phyloP scores from a whole-genome alignment of 2,797 vertebrate genomes.

The Coccyzus lansbergi region DNA sequence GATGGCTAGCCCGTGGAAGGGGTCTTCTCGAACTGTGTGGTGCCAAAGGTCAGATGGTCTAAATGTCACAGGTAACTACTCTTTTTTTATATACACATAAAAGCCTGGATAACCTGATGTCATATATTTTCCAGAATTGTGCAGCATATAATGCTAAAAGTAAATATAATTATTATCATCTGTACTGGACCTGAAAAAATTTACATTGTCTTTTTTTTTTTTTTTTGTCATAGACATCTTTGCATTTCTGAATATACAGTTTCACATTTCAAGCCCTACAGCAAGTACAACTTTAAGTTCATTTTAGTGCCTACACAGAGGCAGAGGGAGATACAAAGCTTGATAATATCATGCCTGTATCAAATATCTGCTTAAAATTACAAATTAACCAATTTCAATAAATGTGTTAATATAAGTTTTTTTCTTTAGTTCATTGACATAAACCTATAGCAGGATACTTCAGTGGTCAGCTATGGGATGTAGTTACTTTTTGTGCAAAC shows the following conservation, averaged over 20 bases:
- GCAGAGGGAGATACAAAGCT: not conserved
- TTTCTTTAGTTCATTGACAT: not conserved
- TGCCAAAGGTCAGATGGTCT: slow-evolving; percentile 95
- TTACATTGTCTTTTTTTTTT: not conserved
- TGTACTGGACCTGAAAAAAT: not conserved
- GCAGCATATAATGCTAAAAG: not conserved
- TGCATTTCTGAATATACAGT: not conserved
- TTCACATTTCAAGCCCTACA: not conserved
- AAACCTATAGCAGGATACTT: not conserved
- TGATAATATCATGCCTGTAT: not conserved
- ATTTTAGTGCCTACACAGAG: not conserved
- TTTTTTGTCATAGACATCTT: not conserved
- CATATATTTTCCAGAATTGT: not conserved
- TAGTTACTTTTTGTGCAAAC: not conserved
- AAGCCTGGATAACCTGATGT: not conserved
- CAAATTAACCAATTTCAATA: not conserved
- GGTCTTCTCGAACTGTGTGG: slow-evolving; percentile 86
- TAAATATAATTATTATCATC: not conserved
- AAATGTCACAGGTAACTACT: slow-evolving; percentile 90
- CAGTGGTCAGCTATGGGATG: not conserved
- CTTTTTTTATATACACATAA: not conserved
- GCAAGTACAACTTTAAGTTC: not conserved
- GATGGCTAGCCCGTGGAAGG: slow-evolving; percentile 89
- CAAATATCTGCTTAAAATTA: not conserved
- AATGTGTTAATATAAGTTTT: not conserved